phyloP scores from a whole-genome alignment of 2,797 vertebrate genomes.

The Xenops minutus region DNA sequence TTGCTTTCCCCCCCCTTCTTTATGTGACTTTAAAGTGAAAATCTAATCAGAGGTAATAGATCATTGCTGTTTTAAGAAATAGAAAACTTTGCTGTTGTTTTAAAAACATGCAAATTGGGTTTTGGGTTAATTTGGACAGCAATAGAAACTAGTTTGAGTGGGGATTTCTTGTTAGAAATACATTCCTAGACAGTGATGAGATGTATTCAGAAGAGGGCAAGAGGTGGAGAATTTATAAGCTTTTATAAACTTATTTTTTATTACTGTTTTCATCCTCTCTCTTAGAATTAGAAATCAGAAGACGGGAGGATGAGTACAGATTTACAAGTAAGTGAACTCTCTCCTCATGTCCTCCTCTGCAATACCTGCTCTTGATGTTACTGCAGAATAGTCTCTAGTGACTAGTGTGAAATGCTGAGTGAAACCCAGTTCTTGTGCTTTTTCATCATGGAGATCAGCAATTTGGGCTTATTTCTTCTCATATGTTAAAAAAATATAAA shows the following conservation, averaged over 20 bases:
- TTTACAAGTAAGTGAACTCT: slow-evolving; percentile 96
- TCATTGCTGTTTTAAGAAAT: neutral
- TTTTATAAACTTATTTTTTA: slow-evolving; percentile 64
- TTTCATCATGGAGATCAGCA: neutral
- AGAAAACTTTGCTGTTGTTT: neutral
- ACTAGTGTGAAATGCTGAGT: neutral
- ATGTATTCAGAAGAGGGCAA: slow-evolving; percentile 69
- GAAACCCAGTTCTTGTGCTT: neutral
- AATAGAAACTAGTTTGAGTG: neutral
- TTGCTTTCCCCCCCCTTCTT: neutral
- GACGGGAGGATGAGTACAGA: slow-evolving; percentile 99
- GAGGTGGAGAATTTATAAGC: slow-evolving; percentile 56
- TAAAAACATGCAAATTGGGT: neutral
- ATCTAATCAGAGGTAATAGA: neutral
- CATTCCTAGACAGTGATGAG: neutral
- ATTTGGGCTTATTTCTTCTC: neutral
- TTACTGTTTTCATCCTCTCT: slow-evolving; percentile 86
- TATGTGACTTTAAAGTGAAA: neutral
- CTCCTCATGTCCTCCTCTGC: slow-evolving; percentile 72
- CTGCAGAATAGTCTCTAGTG: neutral
- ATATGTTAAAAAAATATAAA: neutral
- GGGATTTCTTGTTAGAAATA: neutral
- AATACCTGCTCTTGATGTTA: slow-evolving; percentile 26
- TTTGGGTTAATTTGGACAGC: neutral
- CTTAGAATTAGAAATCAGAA: slow-evolving; percentile 98